A percentile compares a stretch with the other conserved stretches of the same genome.
phyloP scores from a whole-genome alignment of 2,888 invertebrate species.

The Drosophila mayaguana region DNA sequence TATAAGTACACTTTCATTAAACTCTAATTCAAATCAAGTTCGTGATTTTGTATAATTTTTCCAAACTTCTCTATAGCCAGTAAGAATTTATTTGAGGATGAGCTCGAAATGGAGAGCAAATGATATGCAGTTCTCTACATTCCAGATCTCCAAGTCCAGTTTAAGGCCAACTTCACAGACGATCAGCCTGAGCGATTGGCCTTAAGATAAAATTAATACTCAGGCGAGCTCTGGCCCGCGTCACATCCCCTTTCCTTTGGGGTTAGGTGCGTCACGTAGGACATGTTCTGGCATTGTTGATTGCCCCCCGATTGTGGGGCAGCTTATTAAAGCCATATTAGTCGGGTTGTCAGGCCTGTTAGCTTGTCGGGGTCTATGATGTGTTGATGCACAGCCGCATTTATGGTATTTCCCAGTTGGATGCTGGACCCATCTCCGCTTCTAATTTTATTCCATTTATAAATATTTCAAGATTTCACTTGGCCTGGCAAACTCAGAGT shows the following conservation, averaged over 20 bases:
- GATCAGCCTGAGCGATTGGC: background rate
- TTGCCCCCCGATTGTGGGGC: constrained; percentile 28
- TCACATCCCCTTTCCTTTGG: background rate
- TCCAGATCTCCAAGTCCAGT: background rate
- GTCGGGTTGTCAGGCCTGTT: constrained; percentile 37
- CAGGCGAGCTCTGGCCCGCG: background rate
- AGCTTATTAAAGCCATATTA: constrained; percentile 76
- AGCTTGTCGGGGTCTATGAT: constrained; percentile 64
- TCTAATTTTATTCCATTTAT: constrained; percentile 54
- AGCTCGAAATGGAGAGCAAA: too few relatives aligned
- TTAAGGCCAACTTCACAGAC: background rate
- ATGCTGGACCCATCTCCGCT: background rate
- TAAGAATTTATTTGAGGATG: too few relatives aligned
- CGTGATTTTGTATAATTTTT: too few relatives aligned
- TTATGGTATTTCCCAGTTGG: constrained; percentile 10
- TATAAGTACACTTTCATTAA: too few relatives aligned
- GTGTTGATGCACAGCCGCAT: constrained; percentile 66
- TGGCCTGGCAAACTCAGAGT: too few relatives aligned
- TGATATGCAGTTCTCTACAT: background rate
- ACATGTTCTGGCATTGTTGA: constrained; percentile 17
- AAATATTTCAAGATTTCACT: constrained; percentile 63
- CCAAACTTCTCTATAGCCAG: too few relatives aligned
- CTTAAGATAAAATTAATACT: background rate
- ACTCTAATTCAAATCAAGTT: too few relatives aligned
- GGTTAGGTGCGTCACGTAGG: constrained; percentile 3